Percentiles rank a stretch among this genome's conserved stretches.
These are phyloP conservation scores for Gymnothorax javanicus DNA, from an alignment of 2,797 vertebrate genomes.

Conservation along the genomic window DNA sequence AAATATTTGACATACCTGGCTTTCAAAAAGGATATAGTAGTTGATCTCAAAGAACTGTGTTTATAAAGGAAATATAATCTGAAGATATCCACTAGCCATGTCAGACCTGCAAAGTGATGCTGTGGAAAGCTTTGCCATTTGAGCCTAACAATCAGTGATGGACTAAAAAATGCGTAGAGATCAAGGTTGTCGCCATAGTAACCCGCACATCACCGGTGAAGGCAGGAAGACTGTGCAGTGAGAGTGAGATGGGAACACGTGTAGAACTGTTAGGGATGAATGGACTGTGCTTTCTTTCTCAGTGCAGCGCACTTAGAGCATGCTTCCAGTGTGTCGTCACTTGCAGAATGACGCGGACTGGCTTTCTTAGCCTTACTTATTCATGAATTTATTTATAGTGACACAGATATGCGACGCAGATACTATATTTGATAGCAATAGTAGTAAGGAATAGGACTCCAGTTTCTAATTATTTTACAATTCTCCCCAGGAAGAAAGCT, in stretches of 20 bases:
- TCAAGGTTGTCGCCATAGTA: slow-evolving; percentile 29
- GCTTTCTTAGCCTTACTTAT: slow-evolving; percentile 3
- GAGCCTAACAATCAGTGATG: slow-evolving; percentile 13
- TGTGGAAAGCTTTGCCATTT: slow-evolving; percentile 13
- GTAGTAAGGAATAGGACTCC: neutral
- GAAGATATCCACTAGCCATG: neutral
- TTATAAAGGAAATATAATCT: neutral
- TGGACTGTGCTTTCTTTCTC: neutral
- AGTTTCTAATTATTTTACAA: neutral
- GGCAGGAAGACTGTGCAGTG: neutral
- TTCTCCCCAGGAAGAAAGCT: neutral
- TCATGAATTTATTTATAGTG: neutral
- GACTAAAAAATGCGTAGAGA: slow-evolving; percentile 21
- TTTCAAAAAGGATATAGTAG: neutral
- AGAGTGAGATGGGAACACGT: neutral
- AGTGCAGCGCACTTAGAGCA: neutral
- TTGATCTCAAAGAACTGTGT: neutral
- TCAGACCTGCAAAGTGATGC: neutral
- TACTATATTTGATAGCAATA: slow-evolving; percentile 6
- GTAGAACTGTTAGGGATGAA: neutral
- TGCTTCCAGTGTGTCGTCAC: neutral
- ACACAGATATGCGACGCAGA: slow-evolving; percentile 16
- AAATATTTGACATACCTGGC: neutral
- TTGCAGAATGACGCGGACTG: neutral
- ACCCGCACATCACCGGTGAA: slow-evolving; percentile 12